Percentiles rank a stretch among this genome's conserved stretches.
Evolutionary conservation across 2,113 vertebrate species (phyloP).

Genomic region (Anolis sagrei): DNA sequence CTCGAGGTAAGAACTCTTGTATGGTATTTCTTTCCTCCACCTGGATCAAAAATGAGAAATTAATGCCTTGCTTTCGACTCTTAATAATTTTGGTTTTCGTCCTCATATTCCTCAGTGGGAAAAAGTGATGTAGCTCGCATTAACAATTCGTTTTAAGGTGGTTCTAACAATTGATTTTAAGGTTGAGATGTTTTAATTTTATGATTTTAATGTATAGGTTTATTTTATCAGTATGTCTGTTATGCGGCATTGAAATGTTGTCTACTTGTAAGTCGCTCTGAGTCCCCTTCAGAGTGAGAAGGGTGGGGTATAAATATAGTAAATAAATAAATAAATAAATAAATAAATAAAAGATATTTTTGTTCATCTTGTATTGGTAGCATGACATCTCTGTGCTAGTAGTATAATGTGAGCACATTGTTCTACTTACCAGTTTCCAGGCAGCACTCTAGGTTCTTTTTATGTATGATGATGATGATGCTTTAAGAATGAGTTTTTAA

Average conservation of each 20-base stretch:
- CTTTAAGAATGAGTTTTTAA: constrained; percentile 10
- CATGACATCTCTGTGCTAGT: background rate
- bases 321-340: too few species aligned
- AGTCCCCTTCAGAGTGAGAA: too few species aligned
- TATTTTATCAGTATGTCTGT: too few species aligned
- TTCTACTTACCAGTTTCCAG: background rate
- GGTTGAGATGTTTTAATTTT: too few species aligned
- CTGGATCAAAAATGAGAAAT: background rate
- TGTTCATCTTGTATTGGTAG: background rate
- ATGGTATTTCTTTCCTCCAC: background rate
- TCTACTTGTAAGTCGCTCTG: too few species aligned
- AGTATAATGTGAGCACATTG: background rate
- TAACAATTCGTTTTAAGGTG: too few species aligned
- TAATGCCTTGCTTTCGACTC: background rate
- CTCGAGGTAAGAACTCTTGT: constrained; percentile 66
- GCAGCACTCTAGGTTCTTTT: background rate
- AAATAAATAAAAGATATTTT: too few species aligned
- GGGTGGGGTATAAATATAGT: too few species aligned
- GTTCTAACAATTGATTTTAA: too few species aligned
- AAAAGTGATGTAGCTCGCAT: background rate
- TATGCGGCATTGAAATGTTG: too few species aligned
- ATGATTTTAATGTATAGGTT: too few species aligned
- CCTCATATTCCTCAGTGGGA: background rate
- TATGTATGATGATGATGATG: background rate
- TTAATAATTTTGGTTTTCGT: background rate